Percentiles rank a stretch among this genome's conserved stretches.
phyloP scores from a whole-genome alignment of 2,888 invertebrate species.

The Branchinecta sandiegonensis region DNA sequence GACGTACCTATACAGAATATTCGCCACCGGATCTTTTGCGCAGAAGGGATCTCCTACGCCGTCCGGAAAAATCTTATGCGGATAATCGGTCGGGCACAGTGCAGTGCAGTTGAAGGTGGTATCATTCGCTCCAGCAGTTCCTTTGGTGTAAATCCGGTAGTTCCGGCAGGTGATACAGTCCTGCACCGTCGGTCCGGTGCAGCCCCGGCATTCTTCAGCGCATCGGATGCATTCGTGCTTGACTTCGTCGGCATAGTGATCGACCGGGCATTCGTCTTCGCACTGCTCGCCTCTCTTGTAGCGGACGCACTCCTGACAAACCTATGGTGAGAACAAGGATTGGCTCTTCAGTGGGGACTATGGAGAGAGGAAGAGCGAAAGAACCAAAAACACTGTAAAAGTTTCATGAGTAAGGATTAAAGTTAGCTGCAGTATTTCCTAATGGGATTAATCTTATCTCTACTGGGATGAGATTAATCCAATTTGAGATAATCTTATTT shows the following conservation, averaged over 20 bases:
- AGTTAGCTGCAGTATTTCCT: too few species aligned
- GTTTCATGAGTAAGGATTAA: too few species aligned
- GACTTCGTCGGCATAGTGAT: slow-evolving; percentile 63
- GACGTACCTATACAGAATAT: slow-evolving; percentile 19
- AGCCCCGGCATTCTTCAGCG: slow-evolving; percentile 67
- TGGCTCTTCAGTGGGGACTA: too few species aligned
- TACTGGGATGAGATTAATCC: too few species aligned
- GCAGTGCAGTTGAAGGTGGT: slow-evolving; percentile 69
- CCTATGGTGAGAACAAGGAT: slow-evolving; percentile 31
- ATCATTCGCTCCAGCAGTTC: slow-evolving; percentile 44
- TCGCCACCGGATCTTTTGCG: slow-evolving; percentile 44
- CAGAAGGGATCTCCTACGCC: slow-evolving; percentile 55
- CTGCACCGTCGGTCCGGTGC: slow-evolving; percentile 56
- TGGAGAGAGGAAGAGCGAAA: too few species aligned
- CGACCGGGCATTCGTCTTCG: slow-evolving; percentile 62
- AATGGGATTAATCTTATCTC: too few species aligned
- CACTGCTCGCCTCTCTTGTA: slow-evolving; percentile 78
- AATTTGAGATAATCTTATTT: too few species aligned
- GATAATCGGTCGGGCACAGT: slow-evolving; percentile 59
- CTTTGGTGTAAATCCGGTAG: slow-evolving; percentile 48
- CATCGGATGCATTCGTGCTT: slow-evolving; percentile 43
- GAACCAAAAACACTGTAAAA: too few species aligned
- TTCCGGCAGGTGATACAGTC: slow-evolving; percentile 65
- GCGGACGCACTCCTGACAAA: slow-evolving; percentile 71
- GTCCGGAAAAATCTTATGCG: slow-evolving; percentile 60